A percentile compares a stretch with the other conserved stretches of the same genome.
Evolutionary conservation across 1,140 invertebrate species (phyloP).

Genomic region (Lepidostoma basale): DNA sequence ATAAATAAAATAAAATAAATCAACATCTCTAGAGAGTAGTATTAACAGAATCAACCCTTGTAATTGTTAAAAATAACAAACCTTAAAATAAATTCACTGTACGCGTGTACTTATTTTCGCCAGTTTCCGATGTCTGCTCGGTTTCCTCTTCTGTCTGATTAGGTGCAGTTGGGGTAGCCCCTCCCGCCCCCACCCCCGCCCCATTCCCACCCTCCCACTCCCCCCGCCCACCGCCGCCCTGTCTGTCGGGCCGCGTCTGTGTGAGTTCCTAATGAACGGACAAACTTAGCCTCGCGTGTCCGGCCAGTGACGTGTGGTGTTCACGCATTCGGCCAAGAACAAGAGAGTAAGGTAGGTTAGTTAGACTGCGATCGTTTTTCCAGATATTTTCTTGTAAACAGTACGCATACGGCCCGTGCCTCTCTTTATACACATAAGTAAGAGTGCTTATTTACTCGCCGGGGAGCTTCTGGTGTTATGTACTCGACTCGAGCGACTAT

Average conservation of each 20-base stretch:
- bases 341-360: conserved; percentile 43
- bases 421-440: too few species aligned
- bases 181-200: not conserved
- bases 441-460: too few species aligned
- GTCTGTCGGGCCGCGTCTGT: conserved; percentile 6
- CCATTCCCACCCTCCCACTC: not conserved
- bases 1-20: too few species aligned
- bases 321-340: conserved; percentile 26
- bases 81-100: too few species aligned
- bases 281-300: conserved; percentile 36
- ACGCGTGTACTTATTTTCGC: too few species aligned
- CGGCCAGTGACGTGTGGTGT: conserved; percentile 37
- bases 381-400: conserved; percentile 24
- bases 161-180: conserved; percentile 35
- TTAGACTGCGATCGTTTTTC: conserved; percentile 5
- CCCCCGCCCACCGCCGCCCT: not conserved
- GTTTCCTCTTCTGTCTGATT: conserved; percentile 40
- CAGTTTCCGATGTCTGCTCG: conserved; percentile 22
- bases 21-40: too few species aligned
- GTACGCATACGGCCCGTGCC: not conserved
- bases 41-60: too few species aligned
- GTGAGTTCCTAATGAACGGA: conserved; percentile 40
- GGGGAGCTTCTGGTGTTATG: too few species aligned
- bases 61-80: too few species aligned
- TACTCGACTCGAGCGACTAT: too few species aligned